Conservation (phyloP, 2,797 vertebrate genomes). For the Myotis planiceps region DNA sequence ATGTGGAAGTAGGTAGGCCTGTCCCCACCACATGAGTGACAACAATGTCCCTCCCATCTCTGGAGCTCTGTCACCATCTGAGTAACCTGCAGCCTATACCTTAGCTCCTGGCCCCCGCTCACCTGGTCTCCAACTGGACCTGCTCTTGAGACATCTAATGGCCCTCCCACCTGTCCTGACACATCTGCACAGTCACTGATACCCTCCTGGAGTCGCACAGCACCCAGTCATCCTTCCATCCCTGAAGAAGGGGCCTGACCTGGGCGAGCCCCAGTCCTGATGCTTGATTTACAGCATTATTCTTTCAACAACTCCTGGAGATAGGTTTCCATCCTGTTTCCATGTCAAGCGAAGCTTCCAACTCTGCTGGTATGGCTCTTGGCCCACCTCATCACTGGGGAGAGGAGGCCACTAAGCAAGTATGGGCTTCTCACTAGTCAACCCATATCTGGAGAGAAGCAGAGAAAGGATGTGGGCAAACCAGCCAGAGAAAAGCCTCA, state of each 20-base stretch:
- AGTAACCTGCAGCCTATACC: neutral
- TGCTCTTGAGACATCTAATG: neutral
- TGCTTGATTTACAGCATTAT: neutral
- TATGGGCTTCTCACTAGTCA: neutral
- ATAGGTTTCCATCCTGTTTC: neutral
- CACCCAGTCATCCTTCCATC: neutral
- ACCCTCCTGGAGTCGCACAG: neutral
- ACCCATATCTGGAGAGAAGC: neutral
- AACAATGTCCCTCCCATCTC: accelerated
- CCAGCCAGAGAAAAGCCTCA: neutral
- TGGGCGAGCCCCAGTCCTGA: neutral
- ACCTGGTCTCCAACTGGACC: neutral
- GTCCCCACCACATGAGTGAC: accelerated
- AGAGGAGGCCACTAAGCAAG: neutral
- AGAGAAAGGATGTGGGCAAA: neutral
- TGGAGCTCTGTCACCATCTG: neutral
- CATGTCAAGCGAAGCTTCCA: neutral
- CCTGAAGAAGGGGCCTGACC: neutral
- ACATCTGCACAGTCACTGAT: neutral
- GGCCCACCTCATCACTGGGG: neutral
- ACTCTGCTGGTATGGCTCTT: neutral
- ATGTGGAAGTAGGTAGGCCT: accelerated
- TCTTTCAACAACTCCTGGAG: neutral
- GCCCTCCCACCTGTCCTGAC: neutral
- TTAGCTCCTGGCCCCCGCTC: neutral